Percentiles rank a stretch among this genome's conserved stretches.
These are phyloP conservation scores for Rhabdophis nuchalis DNA, from an alignment of 2,797 vertebrate genomes.

Conservation along the genomic window DNA sequence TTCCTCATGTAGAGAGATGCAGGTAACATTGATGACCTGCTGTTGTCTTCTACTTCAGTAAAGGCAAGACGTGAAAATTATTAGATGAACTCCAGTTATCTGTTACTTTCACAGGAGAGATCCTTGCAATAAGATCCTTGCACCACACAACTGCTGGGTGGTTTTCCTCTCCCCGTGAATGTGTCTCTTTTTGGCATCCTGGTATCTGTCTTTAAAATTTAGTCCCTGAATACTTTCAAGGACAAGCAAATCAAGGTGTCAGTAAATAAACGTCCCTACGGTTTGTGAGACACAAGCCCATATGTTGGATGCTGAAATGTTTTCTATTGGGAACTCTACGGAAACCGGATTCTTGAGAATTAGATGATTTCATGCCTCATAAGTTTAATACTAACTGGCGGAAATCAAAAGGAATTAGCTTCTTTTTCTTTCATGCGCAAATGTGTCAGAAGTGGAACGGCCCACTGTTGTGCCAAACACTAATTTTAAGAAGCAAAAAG, in stretches of 20 bases:
- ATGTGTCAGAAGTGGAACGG: constrained; percentile 39
- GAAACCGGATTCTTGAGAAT: constrained; percentile 52
- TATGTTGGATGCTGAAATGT: constrained; percentile 42
- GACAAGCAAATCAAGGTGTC: constrained; percentile 23
- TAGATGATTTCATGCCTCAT: constrained; percentile 60
- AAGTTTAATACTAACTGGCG: constrained; percentile 61
- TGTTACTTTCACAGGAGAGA: background rate
- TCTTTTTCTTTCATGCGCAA: constrained; percentile 29
- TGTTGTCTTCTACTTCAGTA: background rate
- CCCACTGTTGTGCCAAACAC: constrained; percentile 35
- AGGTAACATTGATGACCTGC: background rate
- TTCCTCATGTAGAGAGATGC: accelerated
- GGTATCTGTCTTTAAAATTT: constrained; percentile 3
- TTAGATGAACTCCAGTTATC: background rate
- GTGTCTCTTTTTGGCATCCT: background rate
- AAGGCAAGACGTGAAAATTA: background rate
- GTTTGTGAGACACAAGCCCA: constrained; percentile 34
- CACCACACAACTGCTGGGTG: no score
- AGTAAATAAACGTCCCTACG: constrained; percentile 32
- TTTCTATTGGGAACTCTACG: constrained; percentile 42
- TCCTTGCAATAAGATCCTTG: background rate
- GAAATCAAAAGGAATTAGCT: constrained; percentile 62
- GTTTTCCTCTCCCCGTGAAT: background rate
- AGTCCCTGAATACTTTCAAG: constrained; percentile 16
- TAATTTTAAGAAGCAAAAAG: constrained; percentile 28